Evolutionary conservation across 30 jellyfish, hydroid and myxozoan genomes (phyloP).

Genomic region (Morbakka virulenta): DNA sequence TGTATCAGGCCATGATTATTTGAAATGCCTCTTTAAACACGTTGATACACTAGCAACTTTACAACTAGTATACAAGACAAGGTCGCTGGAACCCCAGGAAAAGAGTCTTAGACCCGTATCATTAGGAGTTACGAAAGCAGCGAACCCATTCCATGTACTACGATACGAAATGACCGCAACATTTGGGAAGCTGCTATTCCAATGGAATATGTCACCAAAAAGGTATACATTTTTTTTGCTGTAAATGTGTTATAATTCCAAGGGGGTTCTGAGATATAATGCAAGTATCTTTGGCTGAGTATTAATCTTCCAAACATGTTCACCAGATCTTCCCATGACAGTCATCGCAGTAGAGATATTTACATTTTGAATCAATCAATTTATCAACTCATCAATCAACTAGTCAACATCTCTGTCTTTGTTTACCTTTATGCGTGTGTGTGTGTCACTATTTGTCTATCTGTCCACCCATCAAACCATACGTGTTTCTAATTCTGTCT

Average conservation of each 20-base stretch:
- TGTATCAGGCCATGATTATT: constrained; percentile 55
- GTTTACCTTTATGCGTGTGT: neutral
- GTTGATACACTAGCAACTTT: constrained; percentile 77
- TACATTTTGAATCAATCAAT: neutral
- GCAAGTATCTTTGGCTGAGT: no score
- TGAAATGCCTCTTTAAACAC: constrained; percentile 62
- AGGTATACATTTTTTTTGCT: constrained; percentile 34
- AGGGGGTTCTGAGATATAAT: no score
- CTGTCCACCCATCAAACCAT: no score
- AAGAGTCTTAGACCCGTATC: constrained; percentile 23
- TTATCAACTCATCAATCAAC: neutral
- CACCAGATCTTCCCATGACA: no score
- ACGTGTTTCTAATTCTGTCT: no score
- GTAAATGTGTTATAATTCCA: no score
- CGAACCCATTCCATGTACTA: constrained; percentile 81
- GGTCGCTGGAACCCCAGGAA: constrained; percentile 31
- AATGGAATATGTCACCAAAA: constrained; percentile 86
- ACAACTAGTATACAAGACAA: constrained; percentile 53
- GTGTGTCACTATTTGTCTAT: no score
- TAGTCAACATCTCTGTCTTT: neutral
- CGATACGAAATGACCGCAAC: constrained; percentile 64
- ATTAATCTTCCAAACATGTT: no score
- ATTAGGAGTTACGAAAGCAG: constrained; percentile 49
- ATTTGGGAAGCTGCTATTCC: constrained; percentile 76
- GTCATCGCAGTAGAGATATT: no score